Conservation (phyloP, 2,888 invertebrate genomes). For the Caenorhabditis afra region DNA sequence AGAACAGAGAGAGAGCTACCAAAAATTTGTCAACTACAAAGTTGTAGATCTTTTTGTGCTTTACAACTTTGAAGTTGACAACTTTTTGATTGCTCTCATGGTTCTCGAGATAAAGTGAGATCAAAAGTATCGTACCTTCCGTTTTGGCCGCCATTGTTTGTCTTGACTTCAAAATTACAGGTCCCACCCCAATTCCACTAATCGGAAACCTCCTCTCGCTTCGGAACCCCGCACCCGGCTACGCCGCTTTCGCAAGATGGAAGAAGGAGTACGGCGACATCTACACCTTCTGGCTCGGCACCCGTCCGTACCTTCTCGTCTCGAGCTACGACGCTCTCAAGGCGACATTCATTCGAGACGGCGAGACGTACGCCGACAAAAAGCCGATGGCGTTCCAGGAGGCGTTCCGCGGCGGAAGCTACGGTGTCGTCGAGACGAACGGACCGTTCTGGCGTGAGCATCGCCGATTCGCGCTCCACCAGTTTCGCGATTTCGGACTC, state of each 20-base stretch:
- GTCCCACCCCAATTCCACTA: conserved; percentile 58
- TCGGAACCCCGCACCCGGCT: conserved; percentile 48
- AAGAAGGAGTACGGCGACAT: conserved; percentile 51
- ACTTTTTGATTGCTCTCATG: no score
- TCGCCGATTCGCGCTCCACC: conserved; percentile 58
- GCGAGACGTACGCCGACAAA: conserved; percentile 60
- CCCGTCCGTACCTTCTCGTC: conserved; percentile 48
- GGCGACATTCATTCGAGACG: conserved; percentile 64
- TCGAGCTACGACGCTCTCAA: conserved; percentile 56
- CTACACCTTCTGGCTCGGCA: conserved; percentile 63
- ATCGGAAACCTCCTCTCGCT: conserved; percentile 57
- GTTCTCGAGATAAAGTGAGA: no score
- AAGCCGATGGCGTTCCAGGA: conserved; percentile 47
- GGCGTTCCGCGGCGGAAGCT: conserved; percentile 55
- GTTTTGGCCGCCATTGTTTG: no score
- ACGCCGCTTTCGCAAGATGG: conserved; percentile 50
- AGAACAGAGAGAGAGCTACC: no score
- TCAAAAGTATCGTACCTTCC: no score
- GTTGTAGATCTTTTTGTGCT: no score
- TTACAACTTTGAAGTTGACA: no score
- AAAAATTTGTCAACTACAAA: no score
- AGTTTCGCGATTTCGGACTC: conserved; percentile 60
- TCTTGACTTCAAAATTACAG: no score
- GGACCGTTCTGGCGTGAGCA: conserved; percentile 62
- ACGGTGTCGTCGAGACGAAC: conserved; percentile 59